Conservation (phyloP, 2,797 vertebrate species). For the Microchirus variegatus region DNA sequence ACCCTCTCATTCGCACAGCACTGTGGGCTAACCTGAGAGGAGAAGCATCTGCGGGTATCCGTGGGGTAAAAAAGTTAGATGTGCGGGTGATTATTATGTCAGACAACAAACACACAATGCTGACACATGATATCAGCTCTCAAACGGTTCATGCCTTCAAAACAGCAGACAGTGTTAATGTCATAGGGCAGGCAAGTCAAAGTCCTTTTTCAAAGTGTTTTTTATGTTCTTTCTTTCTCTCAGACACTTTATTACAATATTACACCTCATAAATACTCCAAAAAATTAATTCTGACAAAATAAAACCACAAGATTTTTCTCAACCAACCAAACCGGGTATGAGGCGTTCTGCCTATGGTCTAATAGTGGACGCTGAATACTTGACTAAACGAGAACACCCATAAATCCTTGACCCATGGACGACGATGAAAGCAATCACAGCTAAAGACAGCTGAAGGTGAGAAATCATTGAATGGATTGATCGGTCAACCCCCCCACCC, state of each 20-base stretch:
- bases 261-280: conserved; percentile 26
- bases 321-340: neutral
- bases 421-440: conserved; percentile 29
- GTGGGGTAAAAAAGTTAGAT: too few relatives aligned
- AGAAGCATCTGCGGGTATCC: too few relatives aligned
- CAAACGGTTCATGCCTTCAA: conserved; percentile 57
- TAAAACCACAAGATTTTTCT: neutral
- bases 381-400: neutral
- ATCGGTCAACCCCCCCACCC: conserved; percentile 20
- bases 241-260: conserved; percentile 23
- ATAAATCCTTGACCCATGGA: conserved; percentile 20
- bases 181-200: conserved; percentile 46
- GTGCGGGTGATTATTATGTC: too few relatives aligned
- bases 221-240: conserved; percentile 2
- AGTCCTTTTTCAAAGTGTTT: conserved; percentile 32
- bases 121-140: conserved; percentile 39
- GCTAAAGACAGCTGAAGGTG: conserved; percentile 34
- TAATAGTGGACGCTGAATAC: neutral
- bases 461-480: conserved; percentile 54
- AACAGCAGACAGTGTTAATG: conserved; percentile 62
- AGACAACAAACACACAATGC: too few relatives aligned
- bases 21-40: too few relatives aligned
- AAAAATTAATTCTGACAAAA: neutral
- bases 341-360: neutral
- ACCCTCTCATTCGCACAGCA: too few relatives aligned